phyloP scores from a whole-genome alignment of 2,797 vertebrate species.

The Echeneis naucrates region DNA sequence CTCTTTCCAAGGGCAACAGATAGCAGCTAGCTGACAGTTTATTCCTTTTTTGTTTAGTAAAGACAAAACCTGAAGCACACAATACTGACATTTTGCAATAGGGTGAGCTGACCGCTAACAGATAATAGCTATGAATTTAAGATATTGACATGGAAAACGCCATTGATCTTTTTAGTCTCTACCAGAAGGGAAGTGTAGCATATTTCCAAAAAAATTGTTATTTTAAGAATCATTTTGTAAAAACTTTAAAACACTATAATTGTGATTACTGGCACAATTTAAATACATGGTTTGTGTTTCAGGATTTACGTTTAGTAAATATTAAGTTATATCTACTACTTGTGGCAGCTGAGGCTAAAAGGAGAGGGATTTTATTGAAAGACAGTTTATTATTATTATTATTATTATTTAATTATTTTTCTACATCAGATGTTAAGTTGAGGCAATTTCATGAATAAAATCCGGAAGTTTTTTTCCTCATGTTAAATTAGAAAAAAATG shows the following conservation, averaged over 20 bases:
- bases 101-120: neutral
- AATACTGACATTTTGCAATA: neutral
- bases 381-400: no score
- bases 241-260: slow-evolving; percentile 8
- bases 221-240: neutral
- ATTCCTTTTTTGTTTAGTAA: neutral
- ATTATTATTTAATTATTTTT: no score
- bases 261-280: slow-evolving; percentile 12
- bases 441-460: slow-evolving; percentile 57
- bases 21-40: neutral
- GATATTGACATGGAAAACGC: neutral
- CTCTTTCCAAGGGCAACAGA: neutral
- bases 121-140: neutral
- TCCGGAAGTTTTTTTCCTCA: slow-evolving; percentile 41
- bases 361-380: slow-evolving; percentile 24
- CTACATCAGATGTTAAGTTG: slow-evolving; percentile 55
- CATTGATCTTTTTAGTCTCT: neutral
- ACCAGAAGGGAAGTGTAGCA: neutral
- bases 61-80: neutral
- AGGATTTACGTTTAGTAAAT: no score
- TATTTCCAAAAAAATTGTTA: neutral
- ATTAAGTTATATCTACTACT: slow-evolving; percentile 10
- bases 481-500: slow-evolving; percentile 45
- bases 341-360: slow-evolving; percentile 32
- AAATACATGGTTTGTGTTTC: slow-evolving; percentile 17